A percentile compares a stretch with the other conserved stretches of the same genome.
Evolutionary conservation across 2,888 invertebrate genomes (phyloP).

Genomic region (Brachypterus glaber): DNA sequence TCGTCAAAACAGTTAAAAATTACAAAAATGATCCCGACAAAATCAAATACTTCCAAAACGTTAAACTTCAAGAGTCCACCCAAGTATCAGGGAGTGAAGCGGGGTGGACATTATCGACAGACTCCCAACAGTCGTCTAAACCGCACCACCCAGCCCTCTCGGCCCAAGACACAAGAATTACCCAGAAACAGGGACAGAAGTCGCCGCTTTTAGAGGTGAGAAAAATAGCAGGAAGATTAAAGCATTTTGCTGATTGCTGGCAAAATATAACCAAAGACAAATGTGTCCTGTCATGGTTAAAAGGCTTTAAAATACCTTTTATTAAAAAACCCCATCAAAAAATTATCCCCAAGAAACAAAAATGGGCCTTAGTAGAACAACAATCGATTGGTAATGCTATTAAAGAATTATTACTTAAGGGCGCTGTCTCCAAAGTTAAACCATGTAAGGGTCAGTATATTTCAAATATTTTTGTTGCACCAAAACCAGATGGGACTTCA

Average conservation of each 20-base stretch:
- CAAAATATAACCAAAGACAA: not conserved
- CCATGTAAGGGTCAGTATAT: constrained; percentile 7
- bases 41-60: not conserved
- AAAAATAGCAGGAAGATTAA: not conserved
- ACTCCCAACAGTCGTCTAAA: too few species aligned
- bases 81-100: constrained; percentile 5
- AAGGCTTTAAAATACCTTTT: not conserved
- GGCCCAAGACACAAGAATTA: too few species aligned
- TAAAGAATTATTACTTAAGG: not conserved
- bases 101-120: constrained; percentile 1
- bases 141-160: too few species aligned
- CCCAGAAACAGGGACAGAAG: too few species aligned
- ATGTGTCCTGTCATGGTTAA: not conserved
- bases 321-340: not conserved
- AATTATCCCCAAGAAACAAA: not conserved
- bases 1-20: constrained; percentile 2
- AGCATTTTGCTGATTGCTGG: not conserved
- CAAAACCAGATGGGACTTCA: constrained; percentile 11
- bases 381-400: not conserved
- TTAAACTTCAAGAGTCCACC: constrained; percentile 12
- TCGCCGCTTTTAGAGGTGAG: too few species aligned
- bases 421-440: not conserved
- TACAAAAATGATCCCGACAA: not conserved
- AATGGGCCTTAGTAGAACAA: not conserved
- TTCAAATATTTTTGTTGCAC: constrained; percentile 11